Base-by-base conservation (phyloP, 2,797 vertebrate species). In the Triplophysa yarkandensis region DNA sequence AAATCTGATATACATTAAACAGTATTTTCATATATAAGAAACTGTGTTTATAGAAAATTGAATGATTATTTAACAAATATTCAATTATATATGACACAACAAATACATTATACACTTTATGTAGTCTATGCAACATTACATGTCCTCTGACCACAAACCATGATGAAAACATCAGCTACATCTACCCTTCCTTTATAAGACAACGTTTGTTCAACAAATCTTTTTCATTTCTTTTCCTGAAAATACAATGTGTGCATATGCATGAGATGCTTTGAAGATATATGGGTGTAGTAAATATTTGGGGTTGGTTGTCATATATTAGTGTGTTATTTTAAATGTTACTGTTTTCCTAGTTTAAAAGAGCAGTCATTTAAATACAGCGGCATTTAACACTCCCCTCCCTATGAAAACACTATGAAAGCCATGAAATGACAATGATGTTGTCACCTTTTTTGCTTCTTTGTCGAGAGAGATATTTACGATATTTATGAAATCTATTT, bases 11-110 rank as follows among this genome's bases (percentile, higher is more conserved):
- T 14, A 16, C 4, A 8, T 11, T 39, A 11, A 11, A 39, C 36
- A 66, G 52, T n/a, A n/a, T 17, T 13, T 21, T 81, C 7, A 10
- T 34, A 48, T 54, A 30, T 2, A 68, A 72, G 63, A 54, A 27
- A 66, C 34, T 28, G n/a, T 34, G 41, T 17, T 43, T 4, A 43
- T 6, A 43, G 66, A 21, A 23, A 77, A 62, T 1, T 75, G 28
- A 52, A 75, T 28, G 6, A 60, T 41, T 27, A 36, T 48, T 58
- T 64, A 54, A 68, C 44, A n/a, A 17, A 13, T 39, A 10, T 11
- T 10, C 36, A 39, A 10, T 11, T 10, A 11, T 39, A 36, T 11
- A 2, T 13, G 36, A 39, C 13, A 60, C 23, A 58, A 67, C 39
- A 7, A 43, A 30, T n/a, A 27, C 25, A 77, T n/a, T n/a, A n/a